Percentiles rank a stretch among this genome's conserved stretches.
Conservation (phyloP, 2,888 invertebrate species). For the Graphium colonna region DNA sequence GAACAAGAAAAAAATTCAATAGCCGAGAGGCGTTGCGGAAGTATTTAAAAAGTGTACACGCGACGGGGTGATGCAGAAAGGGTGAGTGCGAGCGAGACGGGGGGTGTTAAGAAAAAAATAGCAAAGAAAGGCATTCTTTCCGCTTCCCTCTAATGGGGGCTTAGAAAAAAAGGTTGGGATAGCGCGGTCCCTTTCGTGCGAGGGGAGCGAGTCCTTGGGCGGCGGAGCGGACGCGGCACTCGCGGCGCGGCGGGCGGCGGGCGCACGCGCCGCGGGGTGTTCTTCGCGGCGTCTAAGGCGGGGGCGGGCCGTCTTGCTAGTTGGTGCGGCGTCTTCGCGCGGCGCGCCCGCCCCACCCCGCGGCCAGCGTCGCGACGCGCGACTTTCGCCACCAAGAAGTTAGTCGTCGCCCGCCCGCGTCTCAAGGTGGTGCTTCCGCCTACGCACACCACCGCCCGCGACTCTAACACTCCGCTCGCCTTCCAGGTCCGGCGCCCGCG, state of each 20-base stretch:
- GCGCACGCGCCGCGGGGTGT: conserved; percentile 75
- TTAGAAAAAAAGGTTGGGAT: conserved; percentile 79
- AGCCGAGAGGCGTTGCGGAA: conserved; percentile 72
- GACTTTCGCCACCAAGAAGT: conserved; percentile 81
- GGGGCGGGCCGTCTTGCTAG: conserved; percentile 79
- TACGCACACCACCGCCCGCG: conserved; percentile 39
- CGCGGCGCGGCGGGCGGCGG: conserved; percentile 78
- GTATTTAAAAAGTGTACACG: conserved; percentile 57
- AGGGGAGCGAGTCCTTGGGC: conserved; percentile 34
- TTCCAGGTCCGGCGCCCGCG: conserved; percentile 53
- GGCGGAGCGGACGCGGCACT: conserved; percentile 79
- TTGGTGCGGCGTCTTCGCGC: conserved; percentile 77
- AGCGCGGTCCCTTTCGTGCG: conserved; percentile 32
- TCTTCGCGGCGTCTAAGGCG: conserved; percentile 77
- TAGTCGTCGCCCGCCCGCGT: conserved; percentile 80
- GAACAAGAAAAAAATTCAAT: conserved; percentile 63
- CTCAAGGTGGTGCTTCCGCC: conserved; percentile 77
- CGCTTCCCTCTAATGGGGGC: conserved; percentile 75
- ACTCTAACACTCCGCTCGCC: conserved; percentile 30
- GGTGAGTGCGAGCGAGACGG: conserved; percentile 62
- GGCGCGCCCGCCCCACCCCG: conserved; percentile 78
- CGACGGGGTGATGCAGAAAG: conserved; percentile 42
- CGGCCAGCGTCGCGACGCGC: conserved; percentile 76
- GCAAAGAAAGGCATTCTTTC: conserved; percentile 77
- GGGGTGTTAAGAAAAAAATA: conserved; percentile 68